A percentile compares a stretch with the other conserved stretches of the same genome.
Evolutionary conservation across 1,140 invertebrate species (phyloP).

Genomic region (Conus ventricosus): DNA sequence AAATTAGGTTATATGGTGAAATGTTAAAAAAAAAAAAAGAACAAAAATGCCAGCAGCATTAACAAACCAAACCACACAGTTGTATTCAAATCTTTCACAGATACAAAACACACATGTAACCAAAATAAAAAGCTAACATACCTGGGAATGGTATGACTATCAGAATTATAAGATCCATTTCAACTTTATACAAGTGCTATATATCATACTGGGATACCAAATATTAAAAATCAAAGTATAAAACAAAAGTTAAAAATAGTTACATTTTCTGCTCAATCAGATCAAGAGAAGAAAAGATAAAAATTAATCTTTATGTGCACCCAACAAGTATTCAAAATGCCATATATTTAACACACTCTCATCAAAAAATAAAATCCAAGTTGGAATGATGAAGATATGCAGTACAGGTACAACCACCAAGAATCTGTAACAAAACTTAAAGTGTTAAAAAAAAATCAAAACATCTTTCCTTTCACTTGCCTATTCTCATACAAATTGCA

Average conservation of each 20-base stretch:
- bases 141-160: background rate
- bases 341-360: constrained; percentile 16
- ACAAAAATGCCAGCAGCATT: background rate
- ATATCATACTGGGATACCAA: background rate
- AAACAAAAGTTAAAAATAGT: background rate
- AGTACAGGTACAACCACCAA: constrained; percentile 9
- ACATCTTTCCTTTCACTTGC: no score
- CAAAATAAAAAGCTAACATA: background rate
- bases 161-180: background rate
- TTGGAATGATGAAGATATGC: constrained; percentile 38
- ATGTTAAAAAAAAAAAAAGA: no score
- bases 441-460: background rate
- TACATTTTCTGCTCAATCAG: background rate
- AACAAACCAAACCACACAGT: background rate
- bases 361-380: constrained; percentile 18
- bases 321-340: background rate
- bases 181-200: constrained; percentile 9
- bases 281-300: constrained; percentile 11
- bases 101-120: background rate
- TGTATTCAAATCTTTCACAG: background rate
- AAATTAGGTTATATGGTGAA: background rate
- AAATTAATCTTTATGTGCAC: constrained; percentile 25
- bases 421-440: background rate
- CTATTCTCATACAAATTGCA: no score
- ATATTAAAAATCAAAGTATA: constrained; percentile 2